A percentile compares a stretch with the other conserved stretches of the same genome.
Conservation (phyloP, 2,113 vertebrate species). For the Caretta caretta region DNA sequence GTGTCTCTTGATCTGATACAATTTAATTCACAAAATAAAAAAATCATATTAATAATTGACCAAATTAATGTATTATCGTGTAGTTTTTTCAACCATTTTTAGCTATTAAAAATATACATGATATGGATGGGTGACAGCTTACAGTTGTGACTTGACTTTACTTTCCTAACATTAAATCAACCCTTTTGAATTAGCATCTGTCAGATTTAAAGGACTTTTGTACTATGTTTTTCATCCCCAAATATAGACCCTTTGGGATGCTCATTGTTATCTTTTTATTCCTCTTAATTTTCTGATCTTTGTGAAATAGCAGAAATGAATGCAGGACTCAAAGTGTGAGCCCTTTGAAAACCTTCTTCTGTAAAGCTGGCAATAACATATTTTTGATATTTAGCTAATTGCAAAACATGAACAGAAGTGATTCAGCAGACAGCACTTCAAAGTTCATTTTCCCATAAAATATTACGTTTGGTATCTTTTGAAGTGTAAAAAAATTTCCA, state of each 20-base stretch:
- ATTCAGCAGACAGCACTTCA: not conserved
- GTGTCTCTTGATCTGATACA: not conserved
- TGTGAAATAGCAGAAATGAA: not conserved
- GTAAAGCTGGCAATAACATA: not conserved
- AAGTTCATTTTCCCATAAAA: not conserved
- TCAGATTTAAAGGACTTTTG: not conserved
- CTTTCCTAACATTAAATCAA: not conserved
- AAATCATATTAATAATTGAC: not conserved
- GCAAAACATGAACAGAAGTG: not conserved
- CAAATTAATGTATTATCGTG: not conserved
- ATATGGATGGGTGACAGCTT: not conserved
- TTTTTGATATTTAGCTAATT: constrained; percentile 2
- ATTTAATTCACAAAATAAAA: not conserved
- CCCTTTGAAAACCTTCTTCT: not conserved
- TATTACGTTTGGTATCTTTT: constrained; percentile 10
- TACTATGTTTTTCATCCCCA: not conserved
- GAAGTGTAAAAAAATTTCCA: not conserved
- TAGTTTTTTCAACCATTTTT: too few relatives aligned
- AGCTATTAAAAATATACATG: not conserved
- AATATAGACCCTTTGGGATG: not conserved
- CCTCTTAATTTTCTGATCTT: not conserved
- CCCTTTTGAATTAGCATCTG: not conserved
- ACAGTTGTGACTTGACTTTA: not conserved
- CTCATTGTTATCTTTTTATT: not conserved
- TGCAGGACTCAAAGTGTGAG: not conserved